Percentiles rank a stretch among this genome's conserved stretches.
Evolutionary conservation across 2,888 invertebrate species (phyloP).

Genomic region (Pseudeuparius sepicola): DNA sequence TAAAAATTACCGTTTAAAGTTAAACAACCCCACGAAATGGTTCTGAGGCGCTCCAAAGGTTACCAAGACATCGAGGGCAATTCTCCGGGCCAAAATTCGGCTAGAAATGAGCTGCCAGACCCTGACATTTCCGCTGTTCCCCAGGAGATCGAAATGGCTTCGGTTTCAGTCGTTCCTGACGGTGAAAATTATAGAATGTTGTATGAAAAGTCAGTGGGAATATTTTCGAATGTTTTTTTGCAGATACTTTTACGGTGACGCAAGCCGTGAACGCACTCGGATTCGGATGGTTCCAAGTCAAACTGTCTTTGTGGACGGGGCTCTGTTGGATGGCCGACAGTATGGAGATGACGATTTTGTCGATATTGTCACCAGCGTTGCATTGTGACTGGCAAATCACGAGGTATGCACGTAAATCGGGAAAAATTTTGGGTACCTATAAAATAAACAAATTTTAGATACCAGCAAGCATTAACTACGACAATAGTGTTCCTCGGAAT

Average conservation of each 20-base stretch:
- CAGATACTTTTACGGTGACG: slow-evolving; percentile 78
- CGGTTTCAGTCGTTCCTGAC: slow-evolving; percentile 70
- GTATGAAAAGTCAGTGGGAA: not conserved
- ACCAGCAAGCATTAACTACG: slow-evolving; percentile 86
- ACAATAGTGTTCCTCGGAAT: slow-evolving; percentile 92
- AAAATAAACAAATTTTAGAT: slow-evolving; percentile 40
- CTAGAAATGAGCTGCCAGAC: slow-evolving; percentile 41
- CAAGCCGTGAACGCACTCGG: slow-evolving; percentile 81
- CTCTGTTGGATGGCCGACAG: slow-evolving; percentile 96
- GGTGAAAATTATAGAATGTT: slow-evolving; percentile 40
- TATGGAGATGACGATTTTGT: slow-evolving; percentile 96
- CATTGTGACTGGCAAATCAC: slow-evolving; percentile 92
- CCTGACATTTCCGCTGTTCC: slow-evolving; percentile 39
- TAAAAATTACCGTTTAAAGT: no score
- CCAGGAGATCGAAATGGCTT: slow-evolving; percentile 67
- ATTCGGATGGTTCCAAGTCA: slow-evolving; percentile 85
- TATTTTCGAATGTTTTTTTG: slow-evolving; percentile 22
- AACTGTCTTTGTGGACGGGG: slow-evolving; percentile 73
- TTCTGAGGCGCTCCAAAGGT: slow-evolving; percentile 47
- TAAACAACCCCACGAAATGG: slow-evolving; percentile 29
- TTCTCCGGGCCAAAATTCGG: slow-evolving; percentile 18
- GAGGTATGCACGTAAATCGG: slow-evolving; percentile 39
- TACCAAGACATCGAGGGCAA: slow-evolving; percentile 53
- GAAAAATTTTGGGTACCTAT: no score
- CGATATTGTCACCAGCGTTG: slow-evolving; percentile 85